These are phyloP conservation scores for Todiramphus chloris DNA, from an alignment of 2,113 vertebrate species.

Conservation along the genomic window DNA sequence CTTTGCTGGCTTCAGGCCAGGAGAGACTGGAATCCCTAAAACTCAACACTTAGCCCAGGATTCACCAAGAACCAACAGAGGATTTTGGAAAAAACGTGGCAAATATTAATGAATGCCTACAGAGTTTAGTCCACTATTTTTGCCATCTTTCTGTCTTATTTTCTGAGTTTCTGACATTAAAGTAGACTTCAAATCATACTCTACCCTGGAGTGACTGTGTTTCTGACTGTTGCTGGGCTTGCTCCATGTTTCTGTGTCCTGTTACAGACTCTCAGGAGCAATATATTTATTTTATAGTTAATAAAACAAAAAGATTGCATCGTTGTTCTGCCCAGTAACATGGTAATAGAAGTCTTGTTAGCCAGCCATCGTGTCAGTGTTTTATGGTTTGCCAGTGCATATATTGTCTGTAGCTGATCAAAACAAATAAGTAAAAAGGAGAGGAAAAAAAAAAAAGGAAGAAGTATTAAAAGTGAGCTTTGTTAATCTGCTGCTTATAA, in stretches of 20 bases:
- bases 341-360: not conserved
- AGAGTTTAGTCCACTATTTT: not conserved
- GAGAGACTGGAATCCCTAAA: not conserved
- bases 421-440: not conserved
- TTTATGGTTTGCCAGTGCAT: not conserved
- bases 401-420: not conserved
- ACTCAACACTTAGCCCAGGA: not conserved
- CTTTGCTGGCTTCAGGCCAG: not conserved
- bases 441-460: not conserved
- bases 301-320: conserved; percentile 10
- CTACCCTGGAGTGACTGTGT: not conserved
- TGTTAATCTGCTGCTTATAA: not conserved
- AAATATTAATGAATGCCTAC: not conserved
- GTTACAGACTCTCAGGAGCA: not conserved
- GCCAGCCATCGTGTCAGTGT: not conserved
- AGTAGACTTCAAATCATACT: not conserved
- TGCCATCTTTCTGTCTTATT: not conserved
- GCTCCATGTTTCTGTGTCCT: not conserved
- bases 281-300: conserved; percentile 25
- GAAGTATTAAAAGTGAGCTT: not conserved
- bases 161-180: not conserved
- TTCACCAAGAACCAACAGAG: not conserved
- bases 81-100: not conserved
- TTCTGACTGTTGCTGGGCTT: not conserved
- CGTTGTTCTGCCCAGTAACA: not conserved